Evolutionary conservation across 2,888 invertebrate genomes (phyloP), one percentile per base, ranked within the genome.

Genomic region (Malthinus seriepunctatus): DNA sequence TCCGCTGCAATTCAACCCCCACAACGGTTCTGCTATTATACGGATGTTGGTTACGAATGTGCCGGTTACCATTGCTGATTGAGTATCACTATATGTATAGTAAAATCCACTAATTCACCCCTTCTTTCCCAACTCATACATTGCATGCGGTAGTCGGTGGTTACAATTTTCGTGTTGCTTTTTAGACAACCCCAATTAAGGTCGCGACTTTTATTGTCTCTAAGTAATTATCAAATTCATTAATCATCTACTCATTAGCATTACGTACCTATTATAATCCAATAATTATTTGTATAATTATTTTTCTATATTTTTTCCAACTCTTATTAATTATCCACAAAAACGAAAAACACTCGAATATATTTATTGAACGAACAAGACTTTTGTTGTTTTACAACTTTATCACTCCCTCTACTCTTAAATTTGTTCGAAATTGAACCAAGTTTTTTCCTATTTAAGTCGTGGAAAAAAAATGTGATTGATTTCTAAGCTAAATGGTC

Each of bases 1-100:
- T 62, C 62, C 58, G 11, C 44, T 57, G 57, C 62, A 62, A 57
- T 62, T 62, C 51, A 50, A 56, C 50, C 56, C 56, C 56, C 23
- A 10, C 32, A 44, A 35, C 45, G 45, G 52, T 32, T 23, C 58
- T 49, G 37, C 49, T 45, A 58, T 52, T 52, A 52, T 52, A 52
- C 52, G 52, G 52, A 52, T 52, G 52, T 52, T 52, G 52, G 52
- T 52, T 23, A 23, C 52, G 52, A 52, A 52, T 52, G 45, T 52
- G 52, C 52, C 56, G 56, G 46, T 57, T 57, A 51, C 56, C 49
- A 35, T 39, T 49, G 34, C 52, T 52, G 58, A 58, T 58, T 53
- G 58, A 58, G 48, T 52, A 58, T 52, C 38, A 33, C 52, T 14
- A 46, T 5, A 38, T 33, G 46, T 5, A 38, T 33, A 37, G 51